Evolutionary conservation across 23 tunicate genomes (phyloP).

Genomic region (Trididemnum miniatum): DNA sequence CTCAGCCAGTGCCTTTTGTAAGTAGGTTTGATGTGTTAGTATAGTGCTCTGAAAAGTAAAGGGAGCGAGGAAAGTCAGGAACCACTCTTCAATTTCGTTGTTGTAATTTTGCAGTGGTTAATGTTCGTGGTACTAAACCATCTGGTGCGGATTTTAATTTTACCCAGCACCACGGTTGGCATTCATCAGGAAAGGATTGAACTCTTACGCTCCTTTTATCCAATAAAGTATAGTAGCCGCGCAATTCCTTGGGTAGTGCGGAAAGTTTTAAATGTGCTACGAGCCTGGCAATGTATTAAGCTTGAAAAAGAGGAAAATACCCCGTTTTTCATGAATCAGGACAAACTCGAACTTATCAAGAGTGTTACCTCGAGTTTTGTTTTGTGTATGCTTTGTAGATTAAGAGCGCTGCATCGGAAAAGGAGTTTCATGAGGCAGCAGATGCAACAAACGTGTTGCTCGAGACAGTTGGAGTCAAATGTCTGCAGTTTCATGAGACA

Average conservation of each 20-base stretch:
- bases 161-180: background rate
- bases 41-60: background rate
- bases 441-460: conserved; percentile 3
- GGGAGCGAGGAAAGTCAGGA: background rate
- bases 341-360: background rate
- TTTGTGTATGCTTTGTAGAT: background rate
- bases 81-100: background rate
- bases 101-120: background rate
- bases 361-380: background rate
- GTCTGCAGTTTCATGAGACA: background rate
- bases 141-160: background rate
- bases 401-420: conserved; percentile 6
- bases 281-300: background rate
- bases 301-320: background rate
- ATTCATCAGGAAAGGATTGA: background rate
- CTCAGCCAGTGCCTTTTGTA: background rate
- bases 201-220: background rate
- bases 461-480: background rate
- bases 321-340: background rate
- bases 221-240: background rate
- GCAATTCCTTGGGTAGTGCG: background rate
- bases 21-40: background rate
- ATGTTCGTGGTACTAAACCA: background rate
- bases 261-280: background rate
- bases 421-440: background rate